Evolutionary conservation across 2,888 invertebrate species (phyloP).

Genomic region (Drosophila melanosoma): DNA sequence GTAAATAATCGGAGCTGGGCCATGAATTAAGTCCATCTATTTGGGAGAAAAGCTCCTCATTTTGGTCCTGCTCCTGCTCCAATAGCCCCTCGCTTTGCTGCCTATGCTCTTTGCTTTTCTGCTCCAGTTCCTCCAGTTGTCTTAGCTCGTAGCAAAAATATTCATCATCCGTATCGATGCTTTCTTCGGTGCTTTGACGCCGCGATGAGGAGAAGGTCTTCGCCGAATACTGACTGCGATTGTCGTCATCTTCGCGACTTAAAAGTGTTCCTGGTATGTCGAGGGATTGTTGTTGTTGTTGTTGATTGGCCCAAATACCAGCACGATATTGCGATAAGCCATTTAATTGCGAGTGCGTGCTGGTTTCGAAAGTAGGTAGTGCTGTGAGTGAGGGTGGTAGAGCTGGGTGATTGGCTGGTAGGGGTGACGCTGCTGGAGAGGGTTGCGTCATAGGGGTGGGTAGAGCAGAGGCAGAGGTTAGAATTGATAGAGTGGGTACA

Average conservation of each 20-base stretch:
- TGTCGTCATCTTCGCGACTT: constrained; percentile 91
- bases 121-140: constrained; percentile 94
- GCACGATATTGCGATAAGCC: constrained; percentile 15
- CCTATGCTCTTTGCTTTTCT: constrained; percentile 86
- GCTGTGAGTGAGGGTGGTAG: background rate
- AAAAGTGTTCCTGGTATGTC: constrained; percentile 88
- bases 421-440: background rate
- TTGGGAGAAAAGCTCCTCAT: constrained; percentile 75
- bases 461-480: background rate
- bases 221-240: constrained; percentile 94
- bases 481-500: background rate
- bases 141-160: constrained; percentile 96
- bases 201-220: constrained; percentile 94
- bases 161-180: constrained; percentile 96
- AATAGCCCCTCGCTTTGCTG: constrained; percentile 18
- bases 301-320: constrained; percentile 87
- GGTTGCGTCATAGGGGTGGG: background rate
- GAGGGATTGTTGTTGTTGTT: constrained; percentile 86
- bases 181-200: constrained; percentile 95
- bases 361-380: background rate
- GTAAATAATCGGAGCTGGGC: constrained; percentile 85
- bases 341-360: constrained; percentile 1
- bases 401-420: background rate
- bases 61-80: constrained; percentile 16
- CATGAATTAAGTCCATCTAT: constrained; percentile 46